phyloP scores from a whole-genome alignment of 2,888 invertebrate genomes.

The Napeogenes inachia region DNA sequence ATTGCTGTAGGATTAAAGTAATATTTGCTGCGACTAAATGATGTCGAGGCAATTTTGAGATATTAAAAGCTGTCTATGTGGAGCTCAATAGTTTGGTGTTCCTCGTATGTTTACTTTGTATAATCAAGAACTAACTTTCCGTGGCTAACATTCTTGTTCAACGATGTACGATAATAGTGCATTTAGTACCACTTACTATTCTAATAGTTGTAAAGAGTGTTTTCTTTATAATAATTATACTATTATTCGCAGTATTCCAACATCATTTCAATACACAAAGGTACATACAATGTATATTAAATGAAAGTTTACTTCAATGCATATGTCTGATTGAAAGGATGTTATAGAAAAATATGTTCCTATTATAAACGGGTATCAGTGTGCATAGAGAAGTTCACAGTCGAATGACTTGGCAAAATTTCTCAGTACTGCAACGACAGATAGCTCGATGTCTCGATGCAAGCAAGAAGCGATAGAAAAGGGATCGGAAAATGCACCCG shows the following conservation, averaged over 20 bases:
- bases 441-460: conserved; percentile 50
- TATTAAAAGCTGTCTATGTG: conserved; percentile 73
- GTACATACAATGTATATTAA: too few species aligned
- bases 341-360: conserved; percentile 18
- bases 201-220: conserved; percentile 41
- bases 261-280: too few species aligned
- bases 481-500: conserved; percentile 51
- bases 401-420: conserved; percentile 56
- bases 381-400: conserved; percentile 44
- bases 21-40: conserved; percentile 76
- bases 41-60: conserved; percentile 72
- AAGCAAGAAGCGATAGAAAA: conserved; percentile 48
- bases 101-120: conserved; percentile 60
- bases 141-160: conserved; percentile 61
- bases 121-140: conserved; percentile 58
- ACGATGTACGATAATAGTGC: conserved; percentile 65
- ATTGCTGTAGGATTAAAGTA: conserved; percentile 76
- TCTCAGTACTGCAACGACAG: conserved; percentile 44
- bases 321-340: too few species aligned
- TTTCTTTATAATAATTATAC: not conserved
- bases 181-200: conserved; percentile 61
- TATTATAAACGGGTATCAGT: conserved; percentile 33
- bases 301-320: too few species aligned
- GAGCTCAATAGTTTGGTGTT: conserved; percentile 70
- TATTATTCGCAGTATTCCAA: too few species aligned